These are phyloP conservation scores for Alitta virens DNA, from an alignment of 2,888 invertebrate species.

Conservation along the genomic window DNA sequence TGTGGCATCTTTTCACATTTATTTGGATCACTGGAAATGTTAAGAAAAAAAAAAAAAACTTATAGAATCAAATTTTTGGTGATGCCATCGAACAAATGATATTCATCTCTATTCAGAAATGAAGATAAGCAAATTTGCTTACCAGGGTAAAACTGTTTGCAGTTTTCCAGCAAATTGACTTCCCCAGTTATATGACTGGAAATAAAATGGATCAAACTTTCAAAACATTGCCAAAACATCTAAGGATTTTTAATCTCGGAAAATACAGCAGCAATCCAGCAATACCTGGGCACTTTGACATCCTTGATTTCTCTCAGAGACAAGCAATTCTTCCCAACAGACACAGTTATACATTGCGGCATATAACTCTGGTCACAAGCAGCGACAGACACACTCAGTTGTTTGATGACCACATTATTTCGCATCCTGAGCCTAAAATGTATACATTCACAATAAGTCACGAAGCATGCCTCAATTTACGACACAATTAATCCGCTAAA, in stretches of 20 bases:
- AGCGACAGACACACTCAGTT: constrained; percentile 44
- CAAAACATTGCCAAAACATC: too few species aligned
- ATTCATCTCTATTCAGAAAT: too few species aligned
- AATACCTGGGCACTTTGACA: constrained; percentile 44
- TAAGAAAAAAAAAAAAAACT: too few species aligned
- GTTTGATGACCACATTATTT: constrained; percentile 51
- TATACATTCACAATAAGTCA: too few species aligned
- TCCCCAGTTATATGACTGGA: constrained; percentile 49
- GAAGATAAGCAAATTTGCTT: too few species aligned
- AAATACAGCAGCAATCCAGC: not conserved
- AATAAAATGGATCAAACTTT: constrained; percentile 3
- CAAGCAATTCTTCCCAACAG: constrained; percentile 43
- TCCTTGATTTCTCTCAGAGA: constrained; percentile 47
- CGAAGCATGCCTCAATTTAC: too few species aligned
- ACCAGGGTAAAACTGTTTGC: constrained; percentile 49
- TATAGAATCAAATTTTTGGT: too few species aligned
- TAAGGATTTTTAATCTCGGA: too few species aligned
- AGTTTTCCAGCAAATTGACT: constrained; percentile 46
- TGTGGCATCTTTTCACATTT: constrained; percentile 52
- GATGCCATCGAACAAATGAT: too few species aligned
- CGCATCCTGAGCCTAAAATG: constrained; percentile 35
- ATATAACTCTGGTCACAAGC: constrained; percentile 54
- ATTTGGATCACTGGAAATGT: constrained; percentile 52
- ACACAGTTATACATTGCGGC: constrained; percentile 49
- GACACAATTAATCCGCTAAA: too few species aligned